These are phyloP conservation scores for Oscheius sp. DNA, from an alignment of 2,888 invertebrate species.

Conservation along the genomic window DNA sequence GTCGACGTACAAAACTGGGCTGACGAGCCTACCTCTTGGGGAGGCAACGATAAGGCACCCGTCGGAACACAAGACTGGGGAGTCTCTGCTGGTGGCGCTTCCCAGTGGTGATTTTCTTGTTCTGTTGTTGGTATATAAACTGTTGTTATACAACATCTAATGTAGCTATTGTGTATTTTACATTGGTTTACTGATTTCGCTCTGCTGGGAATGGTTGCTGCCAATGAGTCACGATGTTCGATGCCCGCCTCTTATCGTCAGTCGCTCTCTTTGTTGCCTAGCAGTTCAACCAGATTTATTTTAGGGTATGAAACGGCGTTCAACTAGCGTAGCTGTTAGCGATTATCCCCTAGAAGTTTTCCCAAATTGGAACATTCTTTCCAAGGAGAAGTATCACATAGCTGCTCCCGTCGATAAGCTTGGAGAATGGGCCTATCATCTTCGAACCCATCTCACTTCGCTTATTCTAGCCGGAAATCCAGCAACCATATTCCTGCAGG, in stretches of 20 bases:
- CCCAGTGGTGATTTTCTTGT: constrained; percentile 41
- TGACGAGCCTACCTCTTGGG: constrained; percentile 63
- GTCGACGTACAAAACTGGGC: constrained; percentile 64
- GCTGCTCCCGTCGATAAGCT: constrained; percentile 46
- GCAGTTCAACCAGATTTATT: not conserved
- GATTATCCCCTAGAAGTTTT: constrained; percentile 47
- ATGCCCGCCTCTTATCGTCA: constrained; percentile 10
- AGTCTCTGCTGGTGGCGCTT: constrained; percentile 41
- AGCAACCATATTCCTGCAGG: constrained; percentile 50
- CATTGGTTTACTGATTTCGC: not conserved
- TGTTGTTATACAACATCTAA: constrained; percentile 42
- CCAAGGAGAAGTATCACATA: constrained; percentile 43
- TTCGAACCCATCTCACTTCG: constrained; percentile 48
- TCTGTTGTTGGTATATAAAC: constrained; percentile 51
- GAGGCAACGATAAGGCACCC: constrained; percentile 43
- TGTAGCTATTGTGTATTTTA: not conserved
- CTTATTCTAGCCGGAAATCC: constrained; percentile 54
- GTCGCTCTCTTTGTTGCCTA: not conserved
- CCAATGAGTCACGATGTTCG: constrained; percentile 3
- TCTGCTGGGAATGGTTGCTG: not conserved
- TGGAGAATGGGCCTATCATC: constrained; percentile 44
- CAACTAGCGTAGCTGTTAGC: constrained; percentile 1
- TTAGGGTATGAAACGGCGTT: constrained; percentile 4
- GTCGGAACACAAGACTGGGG: constrained; percentile 46
- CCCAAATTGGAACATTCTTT: constrained; percentile 49